These are phyloP conservation scores for Drosophila kohkoa DNA, from an alignment of 1,140 invertebrate species.

Conservation along the genomic window DNA sequence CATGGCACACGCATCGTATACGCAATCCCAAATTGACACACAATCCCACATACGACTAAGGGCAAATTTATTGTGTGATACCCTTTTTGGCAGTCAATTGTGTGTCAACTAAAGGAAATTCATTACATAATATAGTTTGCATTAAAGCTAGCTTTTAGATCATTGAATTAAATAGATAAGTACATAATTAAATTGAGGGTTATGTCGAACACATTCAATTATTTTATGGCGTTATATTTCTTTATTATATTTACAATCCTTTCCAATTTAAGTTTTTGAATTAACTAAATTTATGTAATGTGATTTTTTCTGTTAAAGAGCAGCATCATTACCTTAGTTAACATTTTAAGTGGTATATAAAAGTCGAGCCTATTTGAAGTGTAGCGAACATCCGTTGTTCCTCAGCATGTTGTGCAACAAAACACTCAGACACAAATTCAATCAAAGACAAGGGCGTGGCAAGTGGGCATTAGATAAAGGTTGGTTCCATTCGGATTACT, in stretches of 20 bases:
- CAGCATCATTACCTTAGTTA: too few relatives aligned
- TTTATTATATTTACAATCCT: too few relatives aligned
- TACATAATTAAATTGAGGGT: too few relatives aligned
- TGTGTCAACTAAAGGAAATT: neutral
- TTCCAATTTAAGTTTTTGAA: too few relatives aligned
- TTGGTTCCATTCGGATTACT: conserved; percentile 42
- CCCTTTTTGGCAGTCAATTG: neutral
- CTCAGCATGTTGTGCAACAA: conserved; percentile 55
- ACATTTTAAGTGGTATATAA: neutral
- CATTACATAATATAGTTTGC: neutral
- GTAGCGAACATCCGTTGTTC: conserved; percentile 32
- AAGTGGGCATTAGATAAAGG: conserved; percentile 47
- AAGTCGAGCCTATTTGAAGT: neutral
- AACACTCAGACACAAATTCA: conserved; percentile 66
- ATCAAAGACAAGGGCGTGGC: conserved; percentile 66
- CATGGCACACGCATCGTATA: conserved; percentile 18
- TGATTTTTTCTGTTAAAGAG: too few relatives aligned
- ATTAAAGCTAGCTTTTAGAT: neutral
- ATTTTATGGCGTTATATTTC: too few relatives aligned
- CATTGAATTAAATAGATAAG: too few relatives aligned
- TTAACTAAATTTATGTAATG: too few relatives aligned
- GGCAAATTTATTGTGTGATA: conserved; percentile 17
- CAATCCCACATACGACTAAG: conserved; percentile 1
- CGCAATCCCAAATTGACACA: conserved; percentile 18
- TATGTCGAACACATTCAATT: too few relatives aligned